Conservation (phyloP, 2,797 vertebrate genomes). For the Gambelia wislizenii region DNA sequence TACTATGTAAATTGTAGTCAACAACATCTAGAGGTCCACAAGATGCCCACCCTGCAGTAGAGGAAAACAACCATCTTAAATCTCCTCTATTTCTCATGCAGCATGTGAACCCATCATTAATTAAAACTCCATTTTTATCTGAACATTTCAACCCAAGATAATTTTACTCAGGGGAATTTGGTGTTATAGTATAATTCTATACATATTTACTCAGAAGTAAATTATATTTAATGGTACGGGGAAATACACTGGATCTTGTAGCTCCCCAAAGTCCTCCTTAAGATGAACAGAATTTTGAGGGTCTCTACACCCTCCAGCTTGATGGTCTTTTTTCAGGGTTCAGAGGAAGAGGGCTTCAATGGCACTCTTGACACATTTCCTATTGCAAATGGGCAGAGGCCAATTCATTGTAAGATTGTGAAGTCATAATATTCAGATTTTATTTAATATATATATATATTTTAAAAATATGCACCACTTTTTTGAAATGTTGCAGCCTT, state of each 20-base stretch:
- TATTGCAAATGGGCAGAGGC: neutral
- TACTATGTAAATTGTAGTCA: no score
- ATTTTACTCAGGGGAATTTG: neutral
- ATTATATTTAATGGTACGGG: neutral
- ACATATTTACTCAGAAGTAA: neutral
- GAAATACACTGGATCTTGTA: neutral
- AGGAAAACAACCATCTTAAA: neutral
- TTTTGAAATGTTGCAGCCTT: neutral
- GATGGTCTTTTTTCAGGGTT: neutral
- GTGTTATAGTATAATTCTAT: neutral
- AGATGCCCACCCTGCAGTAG: neutral
- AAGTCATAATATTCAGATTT: neutral
- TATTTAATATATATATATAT: neutral
- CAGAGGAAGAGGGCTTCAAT: neutral
- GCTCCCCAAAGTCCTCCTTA: neutral
- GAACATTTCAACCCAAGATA: neutral
- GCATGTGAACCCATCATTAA: neutral
- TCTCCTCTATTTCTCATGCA: neutral
- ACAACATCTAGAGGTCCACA: no score
- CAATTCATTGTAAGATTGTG: neutral
- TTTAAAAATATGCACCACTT: neutral
- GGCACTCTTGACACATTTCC: neutral
- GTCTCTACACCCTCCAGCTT: neutral
- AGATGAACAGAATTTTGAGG: neutral
- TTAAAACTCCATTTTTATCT: neutral